phyloP scores from a whole-genome alignment of 2,888 invertebrate species.

The Apoda limacodes region DNA sequence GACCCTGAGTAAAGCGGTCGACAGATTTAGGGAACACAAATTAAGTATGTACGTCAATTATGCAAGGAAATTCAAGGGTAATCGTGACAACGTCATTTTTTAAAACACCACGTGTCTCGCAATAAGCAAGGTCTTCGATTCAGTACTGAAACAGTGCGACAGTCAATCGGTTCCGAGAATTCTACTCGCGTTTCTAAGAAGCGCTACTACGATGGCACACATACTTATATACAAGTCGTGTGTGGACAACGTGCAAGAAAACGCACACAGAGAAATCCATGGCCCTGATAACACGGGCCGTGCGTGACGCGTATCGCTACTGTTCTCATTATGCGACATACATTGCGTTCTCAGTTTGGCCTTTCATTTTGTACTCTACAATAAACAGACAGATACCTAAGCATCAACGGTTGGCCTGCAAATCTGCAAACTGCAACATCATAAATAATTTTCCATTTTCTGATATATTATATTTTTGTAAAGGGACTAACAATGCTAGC shows the following conservation, averaged over 20 bases:
- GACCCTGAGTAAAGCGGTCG: no score
- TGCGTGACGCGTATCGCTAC: constrained; percentile 57
- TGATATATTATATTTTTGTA: no score
- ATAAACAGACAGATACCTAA: no score
- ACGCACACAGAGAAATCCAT: constrained; percentile 40
- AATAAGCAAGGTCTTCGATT: constrained; percentile 31
- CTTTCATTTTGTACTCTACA: no score
- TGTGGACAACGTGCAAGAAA: constrained; percentile 27
- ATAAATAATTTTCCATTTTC: no score
- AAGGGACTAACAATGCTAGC: no score
- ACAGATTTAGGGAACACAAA: no score
- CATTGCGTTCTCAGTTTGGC: constrained; percentile 52
- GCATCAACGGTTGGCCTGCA: no score
- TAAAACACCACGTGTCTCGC: constrained; percentile 6
- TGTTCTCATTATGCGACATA: constrained; percentile 54
- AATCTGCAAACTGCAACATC: no score
- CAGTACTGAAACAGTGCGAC: constrained; percentile 62
- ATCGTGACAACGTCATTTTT: no score
- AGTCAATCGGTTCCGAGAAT: constrained; percentile 59
- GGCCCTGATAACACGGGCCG: constrained; percentile 55
- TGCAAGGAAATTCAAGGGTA: constrained; percentile 1
- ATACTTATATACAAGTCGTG: no score
- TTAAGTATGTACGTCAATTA: neutral
- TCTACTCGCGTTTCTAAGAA: constrained; percentile 65
- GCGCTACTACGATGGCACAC: constrained; percentile 58